Conservation (phyloP, 1,140 invertebrate species). For the Melipona quadrifasciata region DNA sequence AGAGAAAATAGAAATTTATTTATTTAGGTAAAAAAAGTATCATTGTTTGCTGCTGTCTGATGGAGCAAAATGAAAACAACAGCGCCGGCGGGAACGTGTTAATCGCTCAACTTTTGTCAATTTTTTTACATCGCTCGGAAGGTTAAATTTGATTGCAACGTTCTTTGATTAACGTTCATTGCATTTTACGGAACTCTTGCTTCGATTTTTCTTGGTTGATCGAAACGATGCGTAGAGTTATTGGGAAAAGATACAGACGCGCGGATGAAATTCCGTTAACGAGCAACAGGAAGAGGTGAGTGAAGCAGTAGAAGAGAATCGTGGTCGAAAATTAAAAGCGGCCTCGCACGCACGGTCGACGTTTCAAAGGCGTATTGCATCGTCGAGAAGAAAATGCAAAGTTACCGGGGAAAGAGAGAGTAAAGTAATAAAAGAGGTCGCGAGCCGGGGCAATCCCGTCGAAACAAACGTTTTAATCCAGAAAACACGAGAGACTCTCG, state of each 20-base stretch:
- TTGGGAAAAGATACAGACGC: neutral
- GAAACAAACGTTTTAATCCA: conserved; percentile 69
- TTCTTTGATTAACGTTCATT: too few species aligned
- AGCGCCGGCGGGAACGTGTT: too few species aligned
- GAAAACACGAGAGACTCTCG: conserved; percentile 54
- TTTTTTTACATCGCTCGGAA: too few species aligned
- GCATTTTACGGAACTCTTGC: too few species aligned
- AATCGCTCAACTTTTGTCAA: too few species aligned
- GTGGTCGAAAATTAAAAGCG: conserved; percentile 46
- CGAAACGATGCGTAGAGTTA: too few species aligned
- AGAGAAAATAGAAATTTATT: too few species aligned
- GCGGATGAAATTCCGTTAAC: neutral
- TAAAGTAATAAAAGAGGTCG: conserved; percentile 61
- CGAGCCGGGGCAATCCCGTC: conserved; percentile 54
- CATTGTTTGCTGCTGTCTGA: too few species aligned
- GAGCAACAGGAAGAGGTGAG: neutral
- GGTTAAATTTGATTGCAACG: too few species aligned
- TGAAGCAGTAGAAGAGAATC: neutral
- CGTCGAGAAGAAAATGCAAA: conserved; percentile 38
- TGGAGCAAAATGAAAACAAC: too few species aligned
- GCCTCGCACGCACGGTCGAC: neutral
- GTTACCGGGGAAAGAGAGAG: conserved; percentile 11
- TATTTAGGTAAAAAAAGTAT: too few species aligned
- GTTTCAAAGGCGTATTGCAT: conserved; percentile 35
- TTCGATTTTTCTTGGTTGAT: too few species aligned